phyloP scores from a whole-genome alignment of 92 coral and sea anemone genomes.

The Zoanthus sociatus region DNA sequence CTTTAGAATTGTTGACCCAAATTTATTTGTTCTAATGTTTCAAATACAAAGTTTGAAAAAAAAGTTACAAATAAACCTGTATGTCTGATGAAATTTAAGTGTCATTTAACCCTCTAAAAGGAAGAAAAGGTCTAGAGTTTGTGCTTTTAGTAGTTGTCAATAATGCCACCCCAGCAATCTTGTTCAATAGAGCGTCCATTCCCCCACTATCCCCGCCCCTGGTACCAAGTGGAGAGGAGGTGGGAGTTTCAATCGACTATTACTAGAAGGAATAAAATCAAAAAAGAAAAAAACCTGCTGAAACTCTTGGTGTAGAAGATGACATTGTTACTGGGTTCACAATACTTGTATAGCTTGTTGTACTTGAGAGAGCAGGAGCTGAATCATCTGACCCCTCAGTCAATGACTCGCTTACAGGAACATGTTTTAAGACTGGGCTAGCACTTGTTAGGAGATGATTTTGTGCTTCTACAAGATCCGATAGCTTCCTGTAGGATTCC shows the following conservation, averaged over 20 bases:
- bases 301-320: constrained; percentile 16
- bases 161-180: too few species aligned
- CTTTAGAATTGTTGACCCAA: too few species aligned
- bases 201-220: too few species aligned
- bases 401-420: constrained; percentile 51
- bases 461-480: constrained; percentile 98
- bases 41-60: too few species aligned
- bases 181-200: too few species aligned
- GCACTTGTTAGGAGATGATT: constrained; percentile 91
- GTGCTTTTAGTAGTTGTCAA: too few species aligned
- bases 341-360: constrained; percentile 1
- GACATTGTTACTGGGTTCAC: constrained; percentile 31
- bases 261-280: neutral
- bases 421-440: constrained; percentile 77
- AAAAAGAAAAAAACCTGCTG: constrained; percentile 13
- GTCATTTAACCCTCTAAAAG: too few species aligned
- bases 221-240: too few species aligned
- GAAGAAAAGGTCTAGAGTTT: too few species aligned
- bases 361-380: neutral
- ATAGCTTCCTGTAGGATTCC: constrained; percentile 88
- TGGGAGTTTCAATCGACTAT: neutral
- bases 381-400: neutral
- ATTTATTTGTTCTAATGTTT: too few species aligned
- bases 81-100: too few species aligned
- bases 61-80: too few species aligned